Conservation (phyloP, 1,140 invertebrate species). For the Zaprionus inermis region DNA sequence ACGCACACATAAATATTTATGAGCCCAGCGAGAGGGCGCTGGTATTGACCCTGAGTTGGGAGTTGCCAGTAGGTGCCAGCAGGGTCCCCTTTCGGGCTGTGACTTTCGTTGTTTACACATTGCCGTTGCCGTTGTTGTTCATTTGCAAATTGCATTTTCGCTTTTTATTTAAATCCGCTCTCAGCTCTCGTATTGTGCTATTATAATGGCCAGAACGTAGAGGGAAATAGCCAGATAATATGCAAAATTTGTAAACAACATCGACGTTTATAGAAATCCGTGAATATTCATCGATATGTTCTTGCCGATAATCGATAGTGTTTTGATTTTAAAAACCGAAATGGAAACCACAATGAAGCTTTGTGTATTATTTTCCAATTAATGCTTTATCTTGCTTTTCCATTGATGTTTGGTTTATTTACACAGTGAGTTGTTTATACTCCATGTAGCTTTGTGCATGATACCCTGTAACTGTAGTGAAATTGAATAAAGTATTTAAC, state of each 20-base stretch:
- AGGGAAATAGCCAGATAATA: not conserved
- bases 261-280: too few species aligned
- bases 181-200: not conserved
- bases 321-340: not conserved
- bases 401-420: conserved; percentile 20
- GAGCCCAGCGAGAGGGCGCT: conserved; percentile 33
- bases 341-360: conserved; percentile 10
- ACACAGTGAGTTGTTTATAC: not conserved
- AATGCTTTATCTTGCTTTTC: not conserved
- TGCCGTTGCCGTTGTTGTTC: conserved; percentile 59
- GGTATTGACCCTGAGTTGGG: conserved; percentile 41
- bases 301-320: not conserved
- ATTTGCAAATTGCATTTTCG: conserved; percentile 73
- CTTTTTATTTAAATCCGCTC: conserved; percentile 27
- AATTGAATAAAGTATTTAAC: not conserved
- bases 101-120: conserved; percentile 52
- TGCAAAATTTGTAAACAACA: not conserved
- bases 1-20: conserved; percentile 58
- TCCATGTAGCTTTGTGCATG: not conserved
- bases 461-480: not conserved
- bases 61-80: not conserved
- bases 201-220: not conserved
- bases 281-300: not conserved
- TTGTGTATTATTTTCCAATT: conserved; percentile 16
- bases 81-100: conserved; percentile 12